Evolutionary conservation across 2,797 vertebrate species (phyloP), one percentile per base, ranked within the genome.

Genomic region (Paramormyrops hopkinsi): DNA sequence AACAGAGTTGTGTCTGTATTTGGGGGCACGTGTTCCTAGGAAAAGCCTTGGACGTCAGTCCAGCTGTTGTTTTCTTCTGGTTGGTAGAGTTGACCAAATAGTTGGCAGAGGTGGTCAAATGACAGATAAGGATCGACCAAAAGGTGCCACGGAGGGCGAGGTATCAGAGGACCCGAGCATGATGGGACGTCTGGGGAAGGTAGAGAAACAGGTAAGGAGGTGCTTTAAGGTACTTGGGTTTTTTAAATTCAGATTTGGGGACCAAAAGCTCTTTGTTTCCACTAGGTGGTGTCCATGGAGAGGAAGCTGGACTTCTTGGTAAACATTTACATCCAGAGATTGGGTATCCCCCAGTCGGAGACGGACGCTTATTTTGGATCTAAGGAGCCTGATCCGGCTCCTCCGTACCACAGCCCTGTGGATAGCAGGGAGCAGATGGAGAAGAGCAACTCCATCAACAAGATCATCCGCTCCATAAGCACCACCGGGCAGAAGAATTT

Each of bases 271-370:
- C 37, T 83, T 86, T 4, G 29, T 73, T 9, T 79, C 33, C 48
- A 25, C 22, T 93, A 99, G 99, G 98, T 99, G 51, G 94, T 97
- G 91, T 99, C 99, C 37, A 99, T 99, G 98, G 99, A 99, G 94
- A 97, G 98, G 92, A 99, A 99, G 93, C 92, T 99, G 90, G 99
- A 99, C 91, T 99, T 99, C 93, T 95, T 99, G 93, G 98, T 99
- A 4, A 98, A 97, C 92, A 98, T 99, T 89, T 99, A 99, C 93
- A 97, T 97, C 92, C 98, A 99, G 94, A 94, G 97, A 19, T 98
- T 99, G 98, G 98, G 98, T 87, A 98, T 99, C 91, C 97, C 98
- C 8, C 98, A 97, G 0, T 95, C 98, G 0, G 98, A 99, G 95
- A 98, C 98, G 0, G 98, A 99, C 33, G 98, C 98, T 90, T 99